Evolutionary conservation across 2,888 invertebrate species (phyloP).

Genomic region (Drosophila recens): DNA sequence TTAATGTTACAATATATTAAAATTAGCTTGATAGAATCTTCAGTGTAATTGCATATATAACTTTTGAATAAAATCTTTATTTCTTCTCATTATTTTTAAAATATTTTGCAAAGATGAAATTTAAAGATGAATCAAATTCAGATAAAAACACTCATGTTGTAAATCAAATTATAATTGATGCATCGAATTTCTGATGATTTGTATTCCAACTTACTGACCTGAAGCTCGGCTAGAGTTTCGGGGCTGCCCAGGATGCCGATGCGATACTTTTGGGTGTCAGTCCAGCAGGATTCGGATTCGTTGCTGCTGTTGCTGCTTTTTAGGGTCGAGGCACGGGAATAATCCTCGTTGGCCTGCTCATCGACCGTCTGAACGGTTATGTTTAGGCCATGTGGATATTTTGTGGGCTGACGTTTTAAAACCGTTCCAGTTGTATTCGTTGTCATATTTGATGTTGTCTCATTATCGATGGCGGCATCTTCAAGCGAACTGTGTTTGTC

Average conservation of each 20-base stretch:
- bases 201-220: constrained; percentile 19
- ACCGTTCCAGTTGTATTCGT: constrained; percentile 18
- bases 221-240: constrained; percentile 80
- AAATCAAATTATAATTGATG: too few relatives aligned
- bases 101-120: too few relatives aligned
- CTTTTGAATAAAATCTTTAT: too few relatives aligned
- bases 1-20: too few relatives aligned
- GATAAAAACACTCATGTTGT: too few relatives aligned
- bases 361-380: constrained; percentile 77
- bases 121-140: too few relatives aligned
- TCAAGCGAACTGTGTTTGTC: constrained; percentile 39
- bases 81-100: too few relatives aligned
- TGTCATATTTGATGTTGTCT: constrained; percentile 10
- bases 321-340: constrained; percentile 69
- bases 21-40: too few relatives aligned
- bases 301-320: constrained; percentile 59
- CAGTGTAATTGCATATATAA: too few relatives aligned
- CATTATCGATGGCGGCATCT: constrained; percentile 29
- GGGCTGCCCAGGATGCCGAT: constrained; percentile 77
- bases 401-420: constrained; percentile 79
- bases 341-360: constrained; percentile 52
- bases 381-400: constrained; percentile 81
- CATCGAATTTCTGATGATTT: too few relatives aligned
- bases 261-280: constrained; percentile 77
- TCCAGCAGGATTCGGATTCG: constrained; percentile 41